These are phyloP conservation scores for Nezara viridula DNA, from an alignment of 2,888 invertebrate genomes.

Conservation along the genomic window DNA sequence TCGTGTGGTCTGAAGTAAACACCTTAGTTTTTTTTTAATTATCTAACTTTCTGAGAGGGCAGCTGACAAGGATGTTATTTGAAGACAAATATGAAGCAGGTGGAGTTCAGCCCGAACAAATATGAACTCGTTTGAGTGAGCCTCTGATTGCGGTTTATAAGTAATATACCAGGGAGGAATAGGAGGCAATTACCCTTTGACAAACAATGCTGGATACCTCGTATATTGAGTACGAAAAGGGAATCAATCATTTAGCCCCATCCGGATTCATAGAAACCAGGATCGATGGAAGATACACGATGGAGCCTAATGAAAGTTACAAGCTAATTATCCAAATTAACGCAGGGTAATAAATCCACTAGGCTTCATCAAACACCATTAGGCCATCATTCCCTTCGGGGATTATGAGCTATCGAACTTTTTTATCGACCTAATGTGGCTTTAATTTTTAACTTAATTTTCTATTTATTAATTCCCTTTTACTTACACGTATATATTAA, in stretches of 20 bases:
- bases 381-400: neutral
- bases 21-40: no score
- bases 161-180: neutral
- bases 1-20: no score
- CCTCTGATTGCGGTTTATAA: neutral
- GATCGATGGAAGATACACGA: neutral
- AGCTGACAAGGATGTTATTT: neutral
- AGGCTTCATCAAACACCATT: neutral
- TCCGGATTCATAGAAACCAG: neutral
- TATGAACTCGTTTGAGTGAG: neutral
- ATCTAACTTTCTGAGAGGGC: neutral
- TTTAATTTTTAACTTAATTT: no score
- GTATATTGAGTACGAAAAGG: neutral
- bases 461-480: no score
- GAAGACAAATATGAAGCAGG: neutral
- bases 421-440: no score
- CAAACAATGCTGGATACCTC: neutral
- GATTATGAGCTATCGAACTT: neutral
- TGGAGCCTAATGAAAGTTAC: neutral
- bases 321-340: neutral
- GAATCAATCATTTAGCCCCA: neutral
- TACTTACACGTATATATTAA: no score
- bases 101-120: neutral
- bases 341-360: neutral
- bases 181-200: neutral